Evolutionary conservation across 2,113 vertebrate genomes (phyloP).

Genomic region (Ailuropoda melanoleuca): DNA sequence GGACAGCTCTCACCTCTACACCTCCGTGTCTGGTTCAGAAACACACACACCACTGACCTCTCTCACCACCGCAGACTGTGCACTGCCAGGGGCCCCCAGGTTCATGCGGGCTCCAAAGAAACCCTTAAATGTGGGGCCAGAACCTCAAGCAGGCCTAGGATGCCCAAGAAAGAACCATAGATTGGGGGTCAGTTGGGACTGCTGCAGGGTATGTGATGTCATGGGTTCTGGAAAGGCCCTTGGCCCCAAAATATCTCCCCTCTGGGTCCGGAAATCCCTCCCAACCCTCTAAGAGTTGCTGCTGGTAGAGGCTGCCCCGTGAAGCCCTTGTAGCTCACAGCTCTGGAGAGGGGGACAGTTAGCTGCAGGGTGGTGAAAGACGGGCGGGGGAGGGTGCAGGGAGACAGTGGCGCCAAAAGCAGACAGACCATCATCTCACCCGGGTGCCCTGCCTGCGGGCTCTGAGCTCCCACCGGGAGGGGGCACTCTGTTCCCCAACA

Average conservation of each 20-base stretch:
- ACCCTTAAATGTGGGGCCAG: neutral
- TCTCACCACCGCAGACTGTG: neutral
- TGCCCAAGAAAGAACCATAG: neutral
- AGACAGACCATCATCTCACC: neutral
- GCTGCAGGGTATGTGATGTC: neutral
- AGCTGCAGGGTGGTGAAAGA: neutral
- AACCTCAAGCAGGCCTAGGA: neutral
- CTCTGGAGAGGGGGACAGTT: slow-evolving; percentile 9
- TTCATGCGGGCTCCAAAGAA: neutral
- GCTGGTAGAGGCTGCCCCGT: slow-evolving; percentile 18
- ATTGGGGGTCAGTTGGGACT: neutral
- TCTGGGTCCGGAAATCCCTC: slow-evolving; percentile 55
- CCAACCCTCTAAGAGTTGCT: slow-evolving; percentile 23
- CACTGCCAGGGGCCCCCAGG: neutral
- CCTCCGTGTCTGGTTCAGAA: neutral
- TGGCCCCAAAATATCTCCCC: slow-evolving; percentile 54
- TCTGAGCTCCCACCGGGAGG: neutral
- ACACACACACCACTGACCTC: slow-evolving; percentile 35
- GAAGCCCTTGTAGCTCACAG: neutral
- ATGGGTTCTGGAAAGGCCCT: slow-evolving; percentile 61
- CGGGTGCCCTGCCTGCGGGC: neutral
- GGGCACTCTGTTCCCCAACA: neutral
- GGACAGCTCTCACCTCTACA: neutral
- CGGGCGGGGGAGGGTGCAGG: neutral
- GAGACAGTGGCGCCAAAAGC: neutral